Conservation (phyloP, 23 tunicate genomes). For the Trididemnum miniatum region DNA sequence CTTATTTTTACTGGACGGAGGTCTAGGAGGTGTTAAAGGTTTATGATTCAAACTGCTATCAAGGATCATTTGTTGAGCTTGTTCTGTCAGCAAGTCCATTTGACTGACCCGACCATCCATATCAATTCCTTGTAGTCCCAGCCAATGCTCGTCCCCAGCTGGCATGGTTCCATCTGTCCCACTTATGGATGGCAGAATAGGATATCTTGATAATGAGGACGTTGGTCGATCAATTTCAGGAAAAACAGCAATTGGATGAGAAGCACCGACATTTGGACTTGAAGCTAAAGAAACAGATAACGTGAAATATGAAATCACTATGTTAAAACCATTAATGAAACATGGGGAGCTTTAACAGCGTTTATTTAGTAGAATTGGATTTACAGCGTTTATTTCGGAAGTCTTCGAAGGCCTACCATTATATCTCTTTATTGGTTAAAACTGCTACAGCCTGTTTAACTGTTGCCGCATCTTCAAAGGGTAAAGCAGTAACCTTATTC, state of each 20-base stretch:
- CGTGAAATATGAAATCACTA: not conserved
- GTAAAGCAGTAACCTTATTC: no score
- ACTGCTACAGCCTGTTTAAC: no score
- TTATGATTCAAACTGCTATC: constrained; percentile 43
- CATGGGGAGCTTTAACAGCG: no score
- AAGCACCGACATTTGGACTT: not conserved
- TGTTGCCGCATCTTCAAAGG: no score
- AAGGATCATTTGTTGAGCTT: constrained; percentile 82
- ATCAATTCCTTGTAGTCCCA: not conserved
- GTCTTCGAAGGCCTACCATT: no score
- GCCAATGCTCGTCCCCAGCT: not conserved
- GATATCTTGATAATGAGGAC: constrained; percentile 73
- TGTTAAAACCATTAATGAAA: no score
- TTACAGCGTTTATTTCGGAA: no score
- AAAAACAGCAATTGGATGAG: constrained; percentile 22
- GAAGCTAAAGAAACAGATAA: not conserved
- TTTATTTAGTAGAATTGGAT: no score
- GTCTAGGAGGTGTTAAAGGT: constrained; percentile 1
- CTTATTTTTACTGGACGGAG: constrained; percentile 26
- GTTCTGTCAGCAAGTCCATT: constrained; percentile 57
- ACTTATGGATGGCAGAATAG: constrained; percentile 54
- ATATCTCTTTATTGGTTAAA: no score
- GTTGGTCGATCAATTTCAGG: constrained; percentile 72
- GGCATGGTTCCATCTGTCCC: not conserved
- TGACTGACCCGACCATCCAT: constrained; percentile 30